Base-by-base conservation (phyloP, 1,140 invertebrate genomes). In the Popillia japonica region DNA sequence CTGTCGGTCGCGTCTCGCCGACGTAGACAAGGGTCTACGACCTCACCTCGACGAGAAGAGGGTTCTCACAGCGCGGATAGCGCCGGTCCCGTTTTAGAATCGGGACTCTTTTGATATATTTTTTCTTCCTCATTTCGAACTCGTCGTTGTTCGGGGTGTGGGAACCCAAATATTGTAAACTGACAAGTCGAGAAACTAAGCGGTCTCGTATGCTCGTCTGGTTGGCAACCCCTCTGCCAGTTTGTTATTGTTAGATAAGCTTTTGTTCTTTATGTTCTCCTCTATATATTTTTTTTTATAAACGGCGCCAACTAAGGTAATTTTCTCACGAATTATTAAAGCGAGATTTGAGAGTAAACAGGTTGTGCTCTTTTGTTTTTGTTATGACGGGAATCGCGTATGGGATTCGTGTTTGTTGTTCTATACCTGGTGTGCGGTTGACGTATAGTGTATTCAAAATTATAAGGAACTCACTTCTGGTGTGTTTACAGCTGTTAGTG, bases 341-440 rank as follows among this genome's bases (percentile, higher is more conserved):
- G 17, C 11, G n/a, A 17, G 48, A 17, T 55, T n/a, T 14, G 48
- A 55, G n/a, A 55, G 17, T 55, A 55, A 55, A 55, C 48, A 55
- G 48, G 48, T 55, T 55, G 48, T 17, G 48, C 48, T 55, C 6
- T n/a, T 55, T 55, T 55, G 48, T 55, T 55, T 55, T 55, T 55
- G 48, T 55, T 55, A 55, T 55, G 48, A 55, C 48, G 48, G 48
- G 48, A 17, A 55, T 55, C 14, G n/a, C 17, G 48, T 55, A 17
- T 55, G n/a, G 48, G 6, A 55, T 2, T 2, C 27, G 27, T 34
- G 27, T 34, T 34, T 34, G 27, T 34, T 34, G 27, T 34, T 34
- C 4, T 34, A 34, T 34, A 34, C 27, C 27, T 34, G 27, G 27
- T 34, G 27, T 34, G 27, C 27, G 27, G 27, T 34, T 34, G 27